Base-by-base conservation (phyloP, 2,113 vertebrate genomes). In the Phyllopteryx taeniolatus region DNA sequence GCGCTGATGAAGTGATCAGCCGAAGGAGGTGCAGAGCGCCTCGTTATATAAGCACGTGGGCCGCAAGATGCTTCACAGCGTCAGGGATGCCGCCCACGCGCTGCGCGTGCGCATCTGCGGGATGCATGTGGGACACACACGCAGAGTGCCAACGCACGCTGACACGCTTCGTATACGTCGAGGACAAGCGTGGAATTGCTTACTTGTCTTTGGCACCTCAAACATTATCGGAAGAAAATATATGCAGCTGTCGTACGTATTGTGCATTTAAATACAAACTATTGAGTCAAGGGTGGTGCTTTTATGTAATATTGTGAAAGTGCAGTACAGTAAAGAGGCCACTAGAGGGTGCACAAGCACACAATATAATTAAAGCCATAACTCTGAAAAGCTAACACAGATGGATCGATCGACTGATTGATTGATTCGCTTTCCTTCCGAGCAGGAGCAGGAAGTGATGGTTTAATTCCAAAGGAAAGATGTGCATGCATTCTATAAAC, bases 21-120 rank as follows among this genome's bases (percentile, higher is more conserved):
- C 85, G 87, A 83, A 86, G 86, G 85, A 88, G 88, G 79, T 79
- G 73, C 79, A 87, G 82, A 87, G 83, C 72, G 83, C 44, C 64
- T 17, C 15, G 89, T 92, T 93, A 92, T 83, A 86, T 93, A 93
- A 93, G 88, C 82, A 89, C 88, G 91, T 92, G 90, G 92, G 91
- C 86, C 87, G 91, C 80, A 90, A 90, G 88, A 92, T 92, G 89
- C 90, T 91, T 90, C 81, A 79, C 80, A 79, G 82, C 65, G 57
- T 83, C 69, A 80, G 79, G 83, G 81, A 88, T 80, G 71, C 84
- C 86, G 73, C 91, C 86, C 87, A 90, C 90, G 71, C 79, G 69
- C 83, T 82, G 80, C 4, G 10, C 57, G 22, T 5, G 56, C 46
- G 64, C 66, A 44, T 72, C 35, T 79, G 68, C 47, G 63, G 63